phyloP scores from a whole-genome alignment of 1,140 invertebrate genomes.

The Lepeophtheirus salmonis region DNA sequence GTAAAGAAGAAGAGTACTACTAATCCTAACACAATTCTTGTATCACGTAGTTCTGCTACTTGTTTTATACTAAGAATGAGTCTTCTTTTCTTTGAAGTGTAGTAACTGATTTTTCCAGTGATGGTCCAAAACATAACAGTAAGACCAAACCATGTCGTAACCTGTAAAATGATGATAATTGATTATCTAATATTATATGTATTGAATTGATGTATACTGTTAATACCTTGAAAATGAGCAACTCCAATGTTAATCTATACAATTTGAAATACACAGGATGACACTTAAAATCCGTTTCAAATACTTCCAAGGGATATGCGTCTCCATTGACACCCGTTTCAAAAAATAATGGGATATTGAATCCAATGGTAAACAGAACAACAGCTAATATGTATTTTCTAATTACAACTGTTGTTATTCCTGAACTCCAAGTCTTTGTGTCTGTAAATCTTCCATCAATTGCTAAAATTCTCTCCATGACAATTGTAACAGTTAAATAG shows the following conservation, averaged over 20 bases:
- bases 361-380: neutral
- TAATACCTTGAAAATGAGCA: neutral
- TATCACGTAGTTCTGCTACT: neutral
- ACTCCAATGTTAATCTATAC: neutral
- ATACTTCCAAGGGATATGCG: neutral
- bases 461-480: neutral
- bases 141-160: neutral
- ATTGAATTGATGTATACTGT: too few species aligned
- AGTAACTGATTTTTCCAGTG: neutral
- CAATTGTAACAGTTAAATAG: neutral
- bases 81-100: neutral
- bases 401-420: neutral
- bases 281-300: neutral
- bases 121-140: neutral
- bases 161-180: too few species aligned
- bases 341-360: neutral
- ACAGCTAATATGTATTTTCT: neutral
- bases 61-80: neutral
- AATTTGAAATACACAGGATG: neutral
- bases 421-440: neutral
- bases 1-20: neutral
- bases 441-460: neutral
- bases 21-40: neutral
- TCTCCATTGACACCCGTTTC: neutral
- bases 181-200: too few species aligned